Conservation (phyloP, 2,113 vertebrate genomes). For the Macroglossus sobrinus region DNA sequence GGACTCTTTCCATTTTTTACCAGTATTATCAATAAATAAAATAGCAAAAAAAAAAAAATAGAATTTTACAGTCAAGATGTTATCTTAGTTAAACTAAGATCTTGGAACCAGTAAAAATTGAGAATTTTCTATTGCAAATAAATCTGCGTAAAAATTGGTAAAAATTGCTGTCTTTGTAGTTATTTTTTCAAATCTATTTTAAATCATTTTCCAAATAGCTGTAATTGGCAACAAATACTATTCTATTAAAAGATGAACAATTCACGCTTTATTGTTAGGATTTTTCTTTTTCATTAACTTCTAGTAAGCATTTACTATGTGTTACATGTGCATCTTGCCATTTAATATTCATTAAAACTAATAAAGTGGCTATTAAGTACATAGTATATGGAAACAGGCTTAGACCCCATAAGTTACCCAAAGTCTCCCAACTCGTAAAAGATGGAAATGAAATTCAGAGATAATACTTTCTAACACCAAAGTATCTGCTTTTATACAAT, state of each 20-base stretch:
- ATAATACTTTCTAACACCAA: background rate
- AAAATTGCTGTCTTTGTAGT: background rate
- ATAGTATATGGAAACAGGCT: background rate
- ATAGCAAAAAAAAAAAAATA: background rate
- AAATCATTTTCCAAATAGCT: background rate
- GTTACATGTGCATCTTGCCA: background rate
- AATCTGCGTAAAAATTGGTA: background rate
- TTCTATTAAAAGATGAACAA: background rate
- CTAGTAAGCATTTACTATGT: background rate
- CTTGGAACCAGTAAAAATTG: background rate
- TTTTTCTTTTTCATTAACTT: background rate
- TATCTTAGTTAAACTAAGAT: background rate
- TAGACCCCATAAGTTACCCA: background rate
- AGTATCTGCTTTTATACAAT: background rate
- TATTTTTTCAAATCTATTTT: background rate
- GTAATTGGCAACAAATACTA: background rate
- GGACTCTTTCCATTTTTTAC: background rate
- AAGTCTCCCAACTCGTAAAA: background rate
- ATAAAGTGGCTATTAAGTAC: background rate
- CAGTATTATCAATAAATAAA: background rate
- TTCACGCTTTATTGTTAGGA: background rate
- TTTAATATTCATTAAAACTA: background rate
- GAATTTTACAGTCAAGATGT: background rate
- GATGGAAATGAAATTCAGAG: background rate
- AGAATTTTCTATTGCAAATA: background rate